These are phyloP conservation scores for Phortica okadai DNA, from an alignment of 2,888 invertebrate species.

Conservation along the genomic window DNA sequence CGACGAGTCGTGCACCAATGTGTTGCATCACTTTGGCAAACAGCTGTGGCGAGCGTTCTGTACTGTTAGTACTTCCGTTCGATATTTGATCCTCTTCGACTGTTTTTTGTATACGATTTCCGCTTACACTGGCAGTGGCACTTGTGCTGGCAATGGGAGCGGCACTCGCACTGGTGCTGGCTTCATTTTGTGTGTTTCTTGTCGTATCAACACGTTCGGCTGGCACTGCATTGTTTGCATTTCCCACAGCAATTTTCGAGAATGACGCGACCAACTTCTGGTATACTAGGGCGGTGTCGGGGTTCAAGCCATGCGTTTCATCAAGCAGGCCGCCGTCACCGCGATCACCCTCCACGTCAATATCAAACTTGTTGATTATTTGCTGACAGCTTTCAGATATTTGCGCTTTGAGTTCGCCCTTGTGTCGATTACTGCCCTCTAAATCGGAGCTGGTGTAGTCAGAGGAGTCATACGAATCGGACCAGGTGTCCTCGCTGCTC, in stretches of 20 bases:
- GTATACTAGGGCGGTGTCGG: slow-evolving; percentile 91
- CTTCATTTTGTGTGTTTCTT: slow-evolving; percentile 57
- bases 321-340: slow-evolving; percentile 78
- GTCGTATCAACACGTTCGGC: not conserved
- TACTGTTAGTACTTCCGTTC: slow-evolving; percentile 59
- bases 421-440: slow-evolving; percentile 81
- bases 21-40: slow-evolving; percentile 95
- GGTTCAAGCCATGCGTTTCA: slow-evolving; percentile 78
- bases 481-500: slow-evolving; percentile 95
- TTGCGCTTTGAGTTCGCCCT: slow-evolving; percentile 87
- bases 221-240: slow-evolving; percentile 31
- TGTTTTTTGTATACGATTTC: slow-evolving; percentile 65
- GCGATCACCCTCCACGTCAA: slow-evolving; percentile 79
- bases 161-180: slow-evolving; percentile 45
- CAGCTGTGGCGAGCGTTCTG: slow-evolving; percentile 86
- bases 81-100: slow-evolving; percentile 73
- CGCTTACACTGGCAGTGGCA: slow-evolving; percentile 58
- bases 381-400: slow-evolving; percentile 92
- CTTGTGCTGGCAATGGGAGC: slow-evolving; percentile 56
- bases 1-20: slow-evolving; percentile 90
- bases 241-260: slow-evolving; percentile 83
- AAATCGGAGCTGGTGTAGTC: slow-evolving; percentile 94
- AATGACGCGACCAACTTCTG: slow-evolving; percentile 90
- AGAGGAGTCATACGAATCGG: slow-evolving; percentile 94
- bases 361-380: slow-evolving; percentile 91